Evolutionary conservation across 2,113 vertebrate species (phyloP).

Genomic region (Daboia siamensis): DNA sequence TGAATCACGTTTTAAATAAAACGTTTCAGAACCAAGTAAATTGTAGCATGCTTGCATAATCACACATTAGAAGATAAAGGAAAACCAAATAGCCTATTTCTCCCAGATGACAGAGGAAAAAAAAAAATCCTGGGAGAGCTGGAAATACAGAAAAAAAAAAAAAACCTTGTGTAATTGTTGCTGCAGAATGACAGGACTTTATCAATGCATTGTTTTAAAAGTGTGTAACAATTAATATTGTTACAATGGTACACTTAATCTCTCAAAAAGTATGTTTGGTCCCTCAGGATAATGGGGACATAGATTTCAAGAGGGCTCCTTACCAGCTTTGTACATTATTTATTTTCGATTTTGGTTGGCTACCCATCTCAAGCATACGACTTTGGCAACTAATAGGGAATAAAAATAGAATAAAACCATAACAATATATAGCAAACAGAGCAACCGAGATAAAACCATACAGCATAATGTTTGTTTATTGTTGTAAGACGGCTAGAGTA

Average conservation of each 20-base stretch:
- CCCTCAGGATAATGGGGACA: neutral
- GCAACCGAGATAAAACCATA: neutral
- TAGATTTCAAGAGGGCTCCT: neutral
- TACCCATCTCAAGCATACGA: neutral
- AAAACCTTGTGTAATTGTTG: neutral
- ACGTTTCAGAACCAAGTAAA: neutral
- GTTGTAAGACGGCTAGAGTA: neutral
- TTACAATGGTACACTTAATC: neutral
- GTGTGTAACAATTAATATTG: neutral
- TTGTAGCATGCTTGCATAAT: neutral
- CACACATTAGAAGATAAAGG: neutral
- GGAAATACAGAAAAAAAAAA: neutral
- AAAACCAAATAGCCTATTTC: neutral
- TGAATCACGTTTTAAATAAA: neutral
- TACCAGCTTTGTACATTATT: neutral
- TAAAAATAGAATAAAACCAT: neutral
- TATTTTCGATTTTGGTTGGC: neutral
- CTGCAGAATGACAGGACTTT: neutral
- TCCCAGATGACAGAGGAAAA: neutral
- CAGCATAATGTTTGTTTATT: neutral
- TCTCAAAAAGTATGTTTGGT: neutral
- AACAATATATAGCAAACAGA: neutral
- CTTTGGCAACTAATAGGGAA: neutral
- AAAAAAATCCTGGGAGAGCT: neutral
- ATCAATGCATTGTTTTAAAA: neutral